These are phyloP conservation scores for Anthopleura xanthogrammica DNA, from an alignment of 92 coral and sea anemone species.

Conservation along the genomic window DNA sequence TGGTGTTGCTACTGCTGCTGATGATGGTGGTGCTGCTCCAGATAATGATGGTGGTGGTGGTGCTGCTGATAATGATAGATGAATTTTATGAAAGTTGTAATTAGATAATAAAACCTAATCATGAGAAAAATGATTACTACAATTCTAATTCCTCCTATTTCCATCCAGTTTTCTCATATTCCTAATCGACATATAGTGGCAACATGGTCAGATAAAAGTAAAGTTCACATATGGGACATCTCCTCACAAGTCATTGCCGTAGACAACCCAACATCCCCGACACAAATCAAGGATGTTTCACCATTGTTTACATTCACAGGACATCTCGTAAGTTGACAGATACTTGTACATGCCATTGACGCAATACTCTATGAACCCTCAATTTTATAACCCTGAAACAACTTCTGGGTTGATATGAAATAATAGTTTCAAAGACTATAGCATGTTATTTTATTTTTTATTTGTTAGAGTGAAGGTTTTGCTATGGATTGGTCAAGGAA, in stretches of 20 bases:
- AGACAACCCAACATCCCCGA: slow-evolving; percentile 61
- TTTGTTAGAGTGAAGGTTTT: slow-evolving; percentile 82
- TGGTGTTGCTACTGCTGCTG: too few species aligned
- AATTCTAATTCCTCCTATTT: too few species aligned
- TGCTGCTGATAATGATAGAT: too few species aligned
- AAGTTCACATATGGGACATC: slow-evolving; percentile 89
- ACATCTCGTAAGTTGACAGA: not conserved
- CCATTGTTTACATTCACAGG: slow-evolving; percentile 50
- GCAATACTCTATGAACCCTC: not conserved
- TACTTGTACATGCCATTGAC: not conserved
- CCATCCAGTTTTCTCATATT: slow-evolving; percentile 65
- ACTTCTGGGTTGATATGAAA: too few species aligned
- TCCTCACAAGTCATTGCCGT: slow-evolving; percentile 75
- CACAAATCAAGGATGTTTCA: slow-evolving; percentile 45
- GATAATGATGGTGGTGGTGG: too few species aligned
- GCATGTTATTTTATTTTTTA: not conserved
- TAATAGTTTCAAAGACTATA: not conserved
- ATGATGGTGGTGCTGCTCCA: too few species aligned
- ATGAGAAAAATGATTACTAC: too few species aligned
- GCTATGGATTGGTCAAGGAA: slow-evolving; percentile 97
- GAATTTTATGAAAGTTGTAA: too few species aligned
- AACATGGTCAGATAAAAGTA: slow-evolving; percentile 92
- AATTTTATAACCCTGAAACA: not conserved
- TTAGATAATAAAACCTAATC: too few species aligned
- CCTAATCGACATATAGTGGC: slow-evolving; percentile 87